A percentile compares a stretch with the other conserved stretches of the same genome.
Evolutionary conservation across 2,113 vertebrate species (phyloP).

Genomic region (Cebus imitator): DNA sequence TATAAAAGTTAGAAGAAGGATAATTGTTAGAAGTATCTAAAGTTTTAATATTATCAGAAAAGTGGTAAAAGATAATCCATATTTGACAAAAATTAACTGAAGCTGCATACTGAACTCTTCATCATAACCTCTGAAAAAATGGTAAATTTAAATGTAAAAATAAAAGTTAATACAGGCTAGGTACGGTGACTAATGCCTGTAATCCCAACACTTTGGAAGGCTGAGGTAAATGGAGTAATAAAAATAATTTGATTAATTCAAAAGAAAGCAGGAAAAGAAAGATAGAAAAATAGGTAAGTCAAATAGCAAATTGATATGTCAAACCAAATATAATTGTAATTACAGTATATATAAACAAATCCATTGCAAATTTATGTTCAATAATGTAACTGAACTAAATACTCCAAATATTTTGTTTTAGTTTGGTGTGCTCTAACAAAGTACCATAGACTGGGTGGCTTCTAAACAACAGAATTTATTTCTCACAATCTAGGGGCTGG

Average conservation of each 20-base stretch:
- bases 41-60: constrained; percentile 9
- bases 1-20: neutral
- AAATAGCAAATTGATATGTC: neutral
- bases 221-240: neutral
- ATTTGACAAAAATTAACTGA: neutral
- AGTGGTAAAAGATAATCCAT: neutral
- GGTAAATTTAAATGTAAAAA: neutral
- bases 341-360: neutral
- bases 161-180: neutral
- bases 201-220: too few relatives aligned
- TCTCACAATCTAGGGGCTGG: neutral
- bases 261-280: neutral
- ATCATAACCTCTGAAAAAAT: neutral
- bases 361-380: neutral
- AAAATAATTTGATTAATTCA: neutral
- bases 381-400: neutral
- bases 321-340: neutral
- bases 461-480: neutral
- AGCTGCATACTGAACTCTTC: neutral
- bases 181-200: too few relatives aligned
- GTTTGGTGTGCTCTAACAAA: neutral
- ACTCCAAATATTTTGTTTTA: neutral
- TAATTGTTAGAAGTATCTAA: neutral
- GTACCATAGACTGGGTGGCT: neutral
- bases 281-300: neutral